Base-by-base conservation (phyloP, 2,888 invertebrate species). In the Spatulosminthurus flaviceps region DNA sequence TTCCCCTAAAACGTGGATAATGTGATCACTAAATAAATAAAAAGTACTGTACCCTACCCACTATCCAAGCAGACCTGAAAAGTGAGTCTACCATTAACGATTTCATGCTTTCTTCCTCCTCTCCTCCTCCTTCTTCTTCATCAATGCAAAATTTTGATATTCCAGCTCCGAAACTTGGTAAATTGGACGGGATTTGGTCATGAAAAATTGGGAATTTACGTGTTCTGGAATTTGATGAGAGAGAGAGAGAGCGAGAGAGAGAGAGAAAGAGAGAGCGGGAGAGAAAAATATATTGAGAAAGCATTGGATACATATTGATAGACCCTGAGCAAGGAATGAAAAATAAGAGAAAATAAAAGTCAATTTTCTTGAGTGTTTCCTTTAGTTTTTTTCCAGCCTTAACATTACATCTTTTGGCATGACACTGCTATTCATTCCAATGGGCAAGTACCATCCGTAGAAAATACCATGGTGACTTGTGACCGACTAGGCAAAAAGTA, bases 141-240 rank as follows among this genome's bases (percentile, higher is more conserved):
- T 51, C 51, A 51, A 19, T 51, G 51, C 5, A 51, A 51, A 4
- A 51, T 51, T 51, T n/a, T 16, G 7, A 4, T 51, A 51, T 51
- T 51, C 16, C 51, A 2, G 7, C 16, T 51, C 51, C 51, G n/a
- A 51, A n/a, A 19, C 51, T 51, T 51, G 5, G n/a, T 11, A 51
- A 51, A 51, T 64, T 64, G 64, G 24, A n/a, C 1, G 64, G 64
- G 26, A 64, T 26, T 26, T 51, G 51, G 51, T 16, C 22, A 64
- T 22, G 64, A 26, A 64, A 64, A 64, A 64, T 64, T 64, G 64
- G 24, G n/a, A 64, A 24, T 64, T 64, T 64, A 64, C 64, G 64
- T 26, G 64, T 64, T 2, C 24, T 64, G 64, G 11, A 64, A 64
- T 64, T 64, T 64, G 64, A 64, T 64, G 64, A 64, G 64, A 22